Base-by-base conservation (phyloP, 2,113 vertebrate species). In the Capreolus pygargus region DNA sequence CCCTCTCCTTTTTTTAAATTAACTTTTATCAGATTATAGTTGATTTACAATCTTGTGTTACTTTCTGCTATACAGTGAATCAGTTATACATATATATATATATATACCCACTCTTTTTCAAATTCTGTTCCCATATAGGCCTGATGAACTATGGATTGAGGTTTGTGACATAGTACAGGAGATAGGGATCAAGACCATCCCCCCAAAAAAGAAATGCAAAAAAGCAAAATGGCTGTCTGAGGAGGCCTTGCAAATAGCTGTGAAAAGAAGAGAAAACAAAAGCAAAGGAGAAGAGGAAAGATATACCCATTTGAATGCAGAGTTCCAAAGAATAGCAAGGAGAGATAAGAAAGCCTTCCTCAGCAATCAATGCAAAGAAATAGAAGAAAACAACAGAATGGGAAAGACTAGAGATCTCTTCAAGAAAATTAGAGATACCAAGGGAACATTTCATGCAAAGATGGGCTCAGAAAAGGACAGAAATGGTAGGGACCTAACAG, bases 1-100 rank as follows among this genome's bases (percentile, higher is more conserved):
- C 64, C 2, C 0, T 1, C 4, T 19, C 4, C 33, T 36, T 67
- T 67, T n/a, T 67, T 0, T n/a, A 67, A 67, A 67, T 67, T 67
- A 67, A n/a, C 8, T n/a, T 36, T 67, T 67, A 36, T 67, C 64
- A 67, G 16, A 36, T n/a, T 67, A 36, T 21, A 36, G 33, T 67
- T 67, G 16, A 67, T 67, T 67, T 67, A 67, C 33, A 36, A 10
- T 67, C 17, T 67, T 67, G 64, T 67, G 33, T 67, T 67, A 67
- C 64, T 67, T 67, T 36, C 64, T 67, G 16, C 64, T n/a, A 67
- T 67, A 67, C 64, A 36, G 16, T 67, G 33, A n/a, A 67, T 67
- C 33, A 67, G 64, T 5, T 36, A 19, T 67, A n/a, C 3, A 39
- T 39, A 61, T 15, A 60, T 14, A 33, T 33, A 30, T 15, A 61